These are phyloP conservation scores for Sebastolobus alascanus DNA, from an alignment of 2,797 vertebrate species.

Conservation along the genomic window DNA sequence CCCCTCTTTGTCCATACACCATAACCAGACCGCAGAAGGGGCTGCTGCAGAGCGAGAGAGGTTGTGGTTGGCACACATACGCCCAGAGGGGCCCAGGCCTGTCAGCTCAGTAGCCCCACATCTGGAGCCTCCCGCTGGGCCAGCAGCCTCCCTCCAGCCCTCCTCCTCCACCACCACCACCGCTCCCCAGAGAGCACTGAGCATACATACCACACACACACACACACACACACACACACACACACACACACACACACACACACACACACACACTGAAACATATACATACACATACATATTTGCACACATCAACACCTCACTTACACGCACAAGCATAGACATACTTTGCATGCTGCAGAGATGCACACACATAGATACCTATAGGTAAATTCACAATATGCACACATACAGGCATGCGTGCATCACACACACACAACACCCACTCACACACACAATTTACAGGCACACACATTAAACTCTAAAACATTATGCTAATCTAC, in stretches of 20 bases:
- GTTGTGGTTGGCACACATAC: slow-evolving; percentile 82
- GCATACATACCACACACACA: slow-evolving; percentile 54
- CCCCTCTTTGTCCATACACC: slow-evolving; percentile 46
- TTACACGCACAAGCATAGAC: slow-evolving; percentile 6
- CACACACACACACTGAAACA: slow-evolving; percentile 26
- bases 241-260: slow-evolving; percentile 27
- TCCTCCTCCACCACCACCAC: slow-evolving; percentile 60
- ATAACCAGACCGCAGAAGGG: slow-evolving; percentile 71
- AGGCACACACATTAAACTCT: slow-evolving; percentile 61
- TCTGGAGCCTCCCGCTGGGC: slow-evolving; percentile 87
- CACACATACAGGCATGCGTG: background rate
- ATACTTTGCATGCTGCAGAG: background rate
- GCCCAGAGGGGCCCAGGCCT: slow-evolving; percentile 83
- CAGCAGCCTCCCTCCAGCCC: slow-evolving; percentile 70
- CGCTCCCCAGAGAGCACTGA: slow-evolving; percentile 73
- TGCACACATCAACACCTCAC: slow-evolving; percentile 23
- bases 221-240: slow-evolving; percentile 31
- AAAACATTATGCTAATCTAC: slow-evolving; percentile 80
- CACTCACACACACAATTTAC: slow-evolving; percentile 42
- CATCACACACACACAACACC: slow-evolving; percentile 28
- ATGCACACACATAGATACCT: background rate
- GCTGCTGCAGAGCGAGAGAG: slow-evolving; percentile 69
- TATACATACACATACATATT: slow-evolving; percentile 21
- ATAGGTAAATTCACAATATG: background rate
- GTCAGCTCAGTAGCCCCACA: slow-evolving; percentile 86